Evolutionary conservation across 2,113 vertebrate genomes (phyloP).

Genomic region (Pagrus major): DNA sequence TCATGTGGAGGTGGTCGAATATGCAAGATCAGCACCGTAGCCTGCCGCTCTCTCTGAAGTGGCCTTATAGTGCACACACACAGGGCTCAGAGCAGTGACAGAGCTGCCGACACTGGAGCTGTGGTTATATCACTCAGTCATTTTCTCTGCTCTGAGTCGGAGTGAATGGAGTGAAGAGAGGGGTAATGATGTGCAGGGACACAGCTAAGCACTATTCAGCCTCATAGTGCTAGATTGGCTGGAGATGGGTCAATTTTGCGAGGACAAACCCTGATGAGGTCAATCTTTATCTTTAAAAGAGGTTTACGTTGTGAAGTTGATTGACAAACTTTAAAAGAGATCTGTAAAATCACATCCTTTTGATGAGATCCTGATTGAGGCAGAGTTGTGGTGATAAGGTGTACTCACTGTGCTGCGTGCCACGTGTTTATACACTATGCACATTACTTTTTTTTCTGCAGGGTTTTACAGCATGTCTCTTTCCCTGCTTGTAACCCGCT

Average conservation of each 20-base stretch:
- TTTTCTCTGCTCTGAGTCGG: constrained; percentile 58
- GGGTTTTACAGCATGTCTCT: constrained; percentile 41
- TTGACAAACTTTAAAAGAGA: constrained; percentile 56
- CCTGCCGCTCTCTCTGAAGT: constrained; percentile 26
- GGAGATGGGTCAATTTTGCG: constrained; percentile 60
- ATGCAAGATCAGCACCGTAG: constrained; percentile 60
- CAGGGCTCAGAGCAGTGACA: constrained; percentile 32
- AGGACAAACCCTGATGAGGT: constrained; percentile 53
- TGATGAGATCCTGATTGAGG: constrained; percentile 16
- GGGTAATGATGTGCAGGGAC: constrained; percentile 70
- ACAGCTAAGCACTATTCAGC: constrained; percentile 61
- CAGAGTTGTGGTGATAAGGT: constrained; percentile 2
- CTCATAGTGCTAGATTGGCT: constrained; percentile 53
- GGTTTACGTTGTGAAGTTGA: constrained; percentile 59
- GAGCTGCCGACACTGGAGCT: constrained; percentile 35
- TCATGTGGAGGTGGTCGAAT: constrained; percentile 55
- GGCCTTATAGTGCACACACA: constrained; percentile 16
- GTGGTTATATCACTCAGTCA: constrained; percentile 59
- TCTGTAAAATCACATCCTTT: constrained; percentile 34
- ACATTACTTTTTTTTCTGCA: constrained; percentile 24
- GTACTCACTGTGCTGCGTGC: constrained; percentile 2
- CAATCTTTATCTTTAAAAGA: constrained; percentile 55
- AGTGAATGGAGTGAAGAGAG: constrained; percentile 70
- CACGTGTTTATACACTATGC: constrained; percentile 47
- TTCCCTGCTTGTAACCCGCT: constrained; percentile 43